Conservation (phyloP, 2,888 invertebrate genomes). For the Drosophila peninsularis region DNA sequence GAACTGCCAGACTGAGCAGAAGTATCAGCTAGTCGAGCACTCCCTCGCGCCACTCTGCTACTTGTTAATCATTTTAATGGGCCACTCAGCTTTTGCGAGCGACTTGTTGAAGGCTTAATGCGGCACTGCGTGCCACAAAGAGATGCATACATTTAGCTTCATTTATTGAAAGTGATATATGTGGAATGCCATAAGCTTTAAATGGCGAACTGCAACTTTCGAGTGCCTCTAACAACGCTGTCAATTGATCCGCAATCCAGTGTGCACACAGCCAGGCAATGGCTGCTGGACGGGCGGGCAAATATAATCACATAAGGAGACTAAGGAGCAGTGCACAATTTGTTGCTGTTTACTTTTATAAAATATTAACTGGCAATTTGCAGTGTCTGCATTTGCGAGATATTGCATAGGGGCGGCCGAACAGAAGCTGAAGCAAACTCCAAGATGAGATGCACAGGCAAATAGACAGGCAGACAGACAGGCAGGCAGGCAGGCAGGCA, state of each 20-base stretch:
- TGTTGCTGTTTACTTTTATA: constrained; percentile 77
- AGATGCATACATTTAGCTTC: constrained; percentile 34
- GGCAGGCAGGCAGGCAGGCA: constrained; percentile 8
- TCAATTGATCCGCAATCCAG: constrained; percentile 32
- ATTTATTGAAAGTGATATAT: constrained; percentile 48
- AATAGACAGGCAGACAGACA: constrained; percentile 9
- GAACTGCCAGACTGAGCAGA: too few relatives aligned
- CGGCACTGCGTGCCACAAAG: constrained; percentile 44
- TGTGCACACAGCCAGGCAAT: constrained; percentile 6
- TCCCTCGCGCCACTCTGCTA: not conserved
- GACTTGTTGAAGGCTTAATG: constrained; percentile 57
- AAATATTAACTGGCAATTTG: constrained; percentile 80
- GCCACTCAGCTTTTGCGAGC: constrained; percentile 51
- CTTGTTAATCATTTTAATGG: constrained; percentile 73
- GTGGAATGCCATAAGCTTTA: constrained; percentile 21
- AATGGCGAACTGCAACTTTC: not conserved
- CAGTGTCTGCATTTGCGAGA: constrained; percentile 67
- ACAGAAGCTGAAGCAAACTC: constrained; percentile 39
- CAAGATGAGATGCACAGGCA: constrained; percentile 26
- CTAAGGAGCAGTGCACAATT: constrained; percentile 66
- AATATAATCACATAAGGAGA: constrained; percentile 21
- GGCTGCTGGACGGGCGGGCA: constrained; percentile 15
- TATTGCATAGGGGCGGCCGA: constrained; percentile 52
- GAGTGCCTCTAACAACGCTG: not conserved
- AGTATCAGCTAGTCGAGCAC: not conserved